Evolutionary conservation across 2,113 vertebrate genomes (phyloP).

Genomic region (Excalfactoria chinensis): DNA sequence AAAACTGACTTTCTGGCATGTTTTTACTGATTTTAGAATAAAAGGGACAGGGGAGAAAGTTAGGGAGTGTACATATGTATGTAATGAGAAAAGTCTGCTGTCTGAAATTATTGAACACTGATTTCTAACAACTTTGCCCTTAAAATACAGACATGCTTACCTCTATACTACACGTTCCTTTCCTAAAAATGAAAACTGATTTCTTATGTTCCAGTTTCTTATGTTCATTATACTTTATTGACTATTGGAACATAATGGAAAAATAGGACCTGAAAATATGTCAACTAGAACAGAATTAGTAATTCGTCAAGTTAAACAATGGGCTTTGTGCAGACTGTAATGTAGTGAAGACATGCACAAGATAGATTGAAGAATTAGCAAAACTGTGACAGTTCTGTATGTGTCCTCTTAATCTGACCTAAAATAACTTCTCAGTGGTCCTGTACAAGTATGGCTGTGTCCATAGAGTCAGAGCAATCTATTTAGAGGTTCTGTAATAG

Average conservation of each 20-base stretch:
- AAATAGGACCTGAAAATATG: background rate
- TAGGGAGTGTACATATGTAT: background rate
- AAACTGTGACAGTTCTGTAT: background rate
- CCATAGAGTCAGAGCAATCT: fast-evolving
- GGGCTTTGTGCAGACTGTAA: background rate
- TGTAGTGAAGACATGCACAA: background rate
- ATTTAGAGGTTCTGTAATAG: background rate
- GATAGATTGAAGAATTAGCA: background rate
- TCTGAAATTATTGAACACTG: background rate
- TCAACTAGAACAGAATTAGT: background rate
- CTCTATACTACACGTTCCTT: background rate
- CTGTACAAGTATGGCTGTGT: background rate
- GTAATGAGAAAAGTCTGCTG: background rate
- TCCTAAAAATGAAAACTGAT: background rate
- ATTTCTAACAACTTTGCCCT: background rate
- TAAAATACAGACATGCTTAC: background rate
- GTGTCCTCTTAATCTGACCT: background rate
- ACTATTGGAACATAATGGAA: background rate
- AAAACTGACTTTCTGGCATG: background rate
- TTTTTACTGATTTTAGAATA: background rate
- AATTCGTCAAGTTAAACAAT: background rate
- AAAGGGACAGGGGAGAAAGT: background rate
- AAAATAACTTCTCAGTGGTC: background rate
- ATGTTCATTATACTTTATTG: background rate
- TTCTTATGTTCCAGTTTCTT: background rate